Evolutionary conservation across 1,140 invertebrate species (phyloP).

Genomic region (Apocrypta bakeri): DNA sequence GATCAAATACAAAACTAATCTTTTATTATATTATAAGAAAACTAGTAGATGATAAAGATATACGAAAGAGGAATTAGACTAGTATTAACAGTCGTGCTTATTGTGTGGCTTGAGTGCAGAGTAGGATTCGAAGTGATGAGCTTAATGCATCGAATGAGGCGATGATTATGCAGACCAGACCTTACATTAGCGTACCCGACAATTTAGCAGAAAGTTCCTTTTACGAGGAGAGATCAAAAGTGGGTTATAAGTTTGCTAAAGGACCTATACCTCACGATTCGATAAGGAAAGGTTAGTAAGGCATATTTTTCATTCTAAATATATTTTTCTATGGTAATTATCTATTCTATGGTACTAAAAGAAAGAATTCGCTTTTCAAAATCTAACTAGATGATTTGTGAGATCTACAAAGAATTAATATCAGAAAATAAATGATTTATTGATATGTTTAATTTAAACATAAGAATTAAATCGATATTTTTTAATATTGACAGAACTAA

Average conservation of each 20-base stretch:
- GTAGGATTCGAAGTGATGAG: not conserved
- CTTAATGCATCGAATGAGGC: constrained; percentile 19
- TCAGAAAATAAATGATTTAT: too few species aligned
- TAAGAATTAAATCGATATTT: too few species aligned
- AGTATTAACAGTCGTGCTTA: not conserved
- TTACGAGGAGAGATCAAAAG: not conserved
- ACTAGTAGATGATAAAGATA: not conserved
- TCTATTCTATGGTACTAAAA: too few species aligned
- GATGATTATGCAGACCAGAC: constrained; percentile 16
- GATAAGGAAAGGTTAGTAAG: too few species aligned
- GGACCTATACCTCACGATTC: not conserved
- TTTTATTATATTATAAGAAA: not conserved
- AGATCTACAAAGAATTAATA: too few species aligned
- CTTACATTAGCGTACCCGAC: constrained; percentile 20
- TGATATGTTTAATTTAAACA: too few species aligned
- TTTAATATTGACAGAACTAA: too few species aligned
- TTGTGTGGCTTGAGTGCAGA: not conserved
- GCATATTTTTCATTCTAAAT: too few species aligned
- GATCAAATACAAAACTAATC: too few species aligned
- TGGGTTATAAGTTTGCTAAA: not conserved
- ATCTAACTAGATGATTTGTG: too few species aligned
- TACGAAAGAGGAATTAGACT: not conserved
- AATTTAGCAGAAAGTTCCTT: constrained; percentile 13
- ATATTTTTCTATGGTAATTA: too few species aligned
- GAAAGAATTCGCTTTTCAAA: too few species aligned